Conservation (phyloP, 2,888 invertebrate genomes). For the Hirtodrosophila duncani region DNA sequence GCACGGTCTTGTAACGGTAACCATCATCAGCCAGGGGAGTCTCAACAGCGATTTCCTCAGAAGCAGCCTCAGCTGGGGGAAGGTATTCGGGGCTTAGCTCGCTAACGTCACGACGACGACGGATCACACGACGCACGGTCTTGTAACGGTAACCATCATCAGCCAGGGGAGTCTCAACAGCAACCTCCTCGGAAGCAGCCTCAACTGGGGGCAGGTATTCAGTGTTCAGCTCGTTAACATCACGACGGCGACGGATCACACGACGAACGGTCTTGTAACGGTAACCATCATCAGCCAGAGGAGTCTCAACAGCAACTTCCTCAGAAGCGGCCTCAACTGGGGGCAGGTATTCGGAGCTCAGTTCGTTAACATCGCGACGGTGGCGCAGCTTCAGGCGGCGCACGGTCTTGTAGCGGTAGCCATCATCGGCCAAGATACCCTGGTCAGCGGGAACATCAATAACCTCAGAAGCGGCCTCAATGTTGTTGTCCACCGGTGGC, state of each 20-base stretch:
- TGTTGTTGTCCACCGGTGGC: slow-evolving; percentile 71
- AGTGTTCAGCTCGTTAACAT: slow-evolving; percentile 46
- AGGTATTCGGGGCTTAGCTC: slow-evolving; percentile 49
- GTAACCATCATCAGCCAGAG: slow-evolving; percentile 34
- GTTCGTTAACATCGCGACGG: slow-evolving; percentile 68
- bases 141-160: slow-evolving; percentile 69
- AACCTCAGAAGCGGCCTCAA: slow-evolving; percentile 50
- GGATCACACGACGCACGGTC: slow-evolving; percentile 50
- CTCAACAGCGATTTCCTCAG: too few relatives aligned
- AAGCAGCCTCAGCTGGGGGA: slow-evolving; percentile 36
- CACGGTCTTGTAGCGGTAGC: slow-evolving; percentile 75
- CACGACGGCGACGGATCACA: slow-evolving; percentile 39
- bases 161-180: slow-evolving; percentile 37
- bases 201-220: slow-evolving; percentile 51
- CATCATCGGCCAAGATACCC: slow-evolving; percentile 67
- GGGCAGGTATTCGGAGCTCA: slow-evolving; percentile 65
- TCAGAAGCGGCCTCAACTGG: slow-evolving; percentile 34
- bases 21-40: too few relatives aligned
- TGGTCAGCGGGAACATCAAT: slow-evolving; percentile 53
- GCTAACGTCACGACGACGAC: slow-evolving; percentile 58
- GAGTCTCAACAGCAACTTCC: slow-evolving; percentile 16
- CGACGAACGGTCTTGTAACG: slow-evolving; percentile 49
- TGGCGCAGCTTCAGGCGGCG: slow-evolving; percentile 60
- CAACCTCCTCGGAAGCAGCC: slow-evolving; percentile 21
- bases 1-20: slow-evolving; percentile 62